Percentiles rank a stretch among this genome's conserved stretches.
phyloP scores from a whole-genome alignment of 37 sponge, comb jelly and placozoan genomes.

The Ianthella basta region DNA sequence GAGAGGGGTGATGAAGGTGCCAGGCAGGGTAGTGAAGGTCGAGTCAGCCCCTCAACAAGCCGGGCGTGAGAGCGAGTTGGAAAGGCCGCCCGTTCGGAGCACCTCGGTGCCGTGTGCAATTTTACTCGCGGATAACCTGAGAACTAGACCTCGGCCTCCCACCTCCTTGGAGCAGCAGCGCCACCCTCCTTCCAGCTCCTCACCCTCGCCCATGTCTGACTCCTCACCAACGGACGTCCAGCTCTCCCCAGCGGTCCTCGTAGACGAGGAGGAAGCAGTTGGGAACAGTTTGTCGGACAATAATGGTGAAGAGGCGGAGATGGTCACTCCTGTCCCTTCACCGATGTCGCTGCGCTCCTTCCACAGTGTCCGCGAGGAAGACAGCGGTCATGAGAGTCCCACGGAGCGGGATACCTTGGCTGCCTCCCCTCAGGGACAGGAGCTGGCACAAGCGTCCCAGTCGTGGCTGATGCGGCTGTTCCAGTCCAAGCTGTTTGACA shows the following conservation, averaged over 20 bases:
- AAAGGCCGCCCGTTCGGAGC: not conserved
- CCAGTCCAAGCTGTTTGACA: constrained; percentile 85
- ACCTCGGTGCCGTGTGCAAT: not conserved
- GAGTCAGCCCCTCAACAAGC: not conserved
- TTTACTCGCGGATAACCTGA: not conserved
- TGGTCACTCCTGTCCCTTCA: too few relatives aligned
- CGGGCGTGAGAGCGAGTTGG: not conserved
- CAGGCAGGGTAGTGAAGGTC: not conserved
- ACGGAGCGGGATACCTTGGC: not conserved
- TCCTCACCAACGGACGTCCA: not conserved
- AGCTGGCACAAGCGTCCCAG: constrained; percentile 1
- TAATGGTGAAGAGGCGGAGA: too few relatives aligned
- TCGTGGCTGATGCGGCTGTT: constrained; percentile 92
- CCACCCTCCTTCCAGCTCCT: constrained; percentile 1
- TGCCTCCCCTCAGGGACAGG: not conserved
- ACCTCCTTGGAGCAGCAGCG: not conserved
- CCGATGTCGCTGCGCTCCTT: not conserved
- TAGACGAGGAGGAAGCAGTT: not conserved
- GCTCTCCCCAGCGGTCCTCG: not conserved
- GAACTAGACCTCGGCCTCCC: not conserved
- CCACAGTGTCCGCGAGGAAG: constrained; percentile 19
- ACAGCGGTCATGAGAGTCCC: constrained; percentile 24
- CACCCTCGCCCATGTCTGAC: not conserved
- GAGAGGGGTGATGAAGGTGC: not conserved
- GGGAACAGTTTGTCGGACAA: too few relatives aligned